Conservation (phyloP, 1,140 invertebrate genomes). For the Littorina saxatilis region DNA sequence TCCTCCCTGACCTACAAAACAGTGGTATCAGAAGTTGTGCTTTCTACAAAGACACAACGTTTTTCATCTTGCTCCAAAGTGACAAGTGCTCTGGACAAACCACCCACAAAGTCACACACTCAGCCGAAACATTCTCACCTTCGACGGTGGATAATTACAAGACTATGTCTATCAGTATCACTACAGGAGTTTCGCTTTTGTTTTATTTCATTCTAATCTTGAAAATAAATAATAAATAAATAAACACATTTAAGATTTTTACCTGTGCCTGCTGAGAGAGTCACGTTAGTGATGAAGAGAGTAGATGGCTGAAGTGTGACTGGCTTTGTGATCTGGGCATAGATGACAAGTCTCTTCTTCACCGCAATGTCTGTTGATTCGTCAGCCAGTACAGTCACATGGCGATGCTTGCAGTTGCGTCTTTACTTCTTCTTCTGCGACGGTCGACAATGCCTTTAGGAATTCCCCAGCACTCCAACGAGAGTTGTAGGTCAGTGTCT, state of each 20-base stretch:
- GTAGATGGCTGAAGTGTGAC: constrained; percentile 5
- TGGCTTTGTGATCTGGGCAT: neutral
- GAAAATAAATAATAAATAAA: no score
- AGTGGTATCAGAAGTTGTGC: no score
- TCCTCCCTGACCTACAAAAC: no score
- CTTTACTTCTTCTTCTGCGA: neutral
- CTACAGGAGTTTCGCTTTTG: no score
- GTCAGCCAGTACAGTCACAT: constrained; percentile 6
- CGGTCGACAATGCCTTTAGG: neutral
- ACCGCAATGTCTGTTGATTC: neutral
- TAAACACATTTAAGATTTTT: neutral
- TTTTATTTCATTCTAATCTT: no score
- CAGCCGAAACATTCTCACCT: no score
- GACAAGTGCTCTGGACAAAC: no score
- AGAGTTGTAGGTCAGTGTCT: neutral
- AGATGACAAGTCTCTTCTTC: neutral
- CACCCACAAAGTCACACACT: no score
- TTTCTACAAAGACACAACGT: no score
- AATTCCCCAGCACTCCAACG: neutral
- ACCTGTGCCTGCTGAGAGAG: constrained; percentile 31
- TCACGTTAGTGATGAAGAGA: constrained; percentile 28
- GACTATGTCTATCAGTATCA: no score
- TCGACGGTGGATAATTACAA: no score
- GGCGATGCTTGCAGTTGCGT: neutral
- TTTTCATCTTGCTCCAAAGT: no score